These are phyloP conservation scores for Drosophila simulans DNA, from an alignment of 1,140 invertebrate genomes.

Conservation along the genomic window DNA sequence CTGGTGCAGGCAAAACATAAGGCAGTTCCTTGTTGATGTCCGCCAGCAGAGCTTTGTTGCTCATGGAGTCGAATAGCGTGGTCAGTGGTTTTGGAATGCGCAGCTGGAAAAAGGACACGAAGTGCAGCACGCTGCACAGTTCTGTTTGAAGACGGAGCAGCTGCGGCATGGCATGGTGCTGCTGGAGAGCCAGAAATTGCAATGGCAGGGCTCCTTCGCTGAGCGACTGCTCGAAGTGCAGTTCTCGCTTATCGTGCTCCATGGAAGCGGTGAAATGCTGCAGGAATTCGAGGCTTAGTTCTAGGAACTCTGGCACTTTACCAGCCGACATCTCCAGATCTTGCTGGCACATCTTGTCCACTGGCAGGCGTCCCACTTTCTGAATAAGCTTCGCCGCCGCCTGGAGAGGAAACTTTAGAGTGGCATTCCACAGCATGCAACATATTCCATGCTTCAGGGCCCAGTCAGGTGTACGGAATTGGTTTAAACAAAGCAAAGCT, in stretches of 20 bases:
- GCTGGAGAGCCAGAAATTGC: slow-evolving; percentile 91
- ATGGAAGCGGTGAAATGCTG: slow-evolving; percentile 87
- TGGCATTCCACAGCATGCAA: slow-evolving; percentile 94
- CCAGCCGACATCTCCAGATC: slow-evolving; percentile 90
- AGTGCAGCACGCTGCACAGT: slow-evolving; percentile 90
- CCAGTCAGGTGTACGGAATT: slow-evolving; percentile 86
- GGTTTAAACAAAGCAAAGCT: slow-evolving; percentile 86
- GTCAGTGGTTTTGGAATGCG: slow-evolving; percentile 90
- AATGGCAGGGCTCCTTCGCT: slow-evolving; percentile 89
- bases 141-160: slow-evolving; percentile 92
- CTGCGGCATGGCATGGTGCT: slow-evolving; percentile 90
- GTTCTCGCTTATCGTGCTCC: slow-evolving; percentile 84
- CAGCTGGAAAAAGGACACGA: slow-evolving; percentile 91
- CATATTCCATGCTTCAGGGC: slow-evolving; percentile 90
- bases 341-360: slow-evolving; percentile 91
- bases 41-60: slow-evolving; percentile 86
- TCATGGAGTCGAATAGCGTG: slow-evolving; percentile 90
- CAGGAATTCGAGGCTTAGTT: slow-evolving; percentile 89
- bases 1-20: slow-evolving; percentile 84
- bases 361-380: slow-evolving; percentile 94
- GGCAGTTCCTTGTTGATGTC: slow-evolving; percentile 85
- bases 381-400: slow-evolving; percentile 91
- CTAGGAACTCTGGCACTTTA: slow-evolving; percentile 89
- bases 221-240: slow-evolving; percentile 89
- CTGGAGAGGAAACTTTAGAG: slow-evolving; percentile 91